phyloP scores from a whole-genome alignment of 1,140 invertebrate species.

The Eurosta solidaginis region DNA sequence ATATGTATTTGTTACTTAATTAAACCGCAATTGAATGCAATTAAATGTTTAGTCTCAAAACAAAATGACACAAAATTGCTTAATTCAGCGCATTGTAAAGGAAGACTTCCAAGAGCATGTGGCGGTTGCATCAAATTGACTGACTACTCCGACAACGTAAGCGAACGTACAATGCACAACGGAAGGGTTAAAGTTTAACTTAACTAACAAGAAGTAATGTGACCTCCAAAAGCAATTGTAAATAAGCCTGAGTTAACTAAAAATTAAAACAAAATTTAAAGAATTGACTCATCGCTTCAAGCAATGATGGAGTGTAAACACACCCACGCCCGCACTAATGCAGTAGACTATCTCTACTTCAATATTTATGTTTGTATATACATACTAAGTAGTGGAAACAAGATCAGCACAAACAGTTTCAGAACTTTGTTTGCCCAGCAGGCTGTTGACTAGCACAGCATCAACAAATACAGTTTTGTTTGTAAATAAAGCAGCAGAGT shows the following conservation, averaged over 20 bases:
- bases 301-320: neutral
- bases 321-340: neutral
- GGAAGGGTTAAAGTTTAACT: neutral
- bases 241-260: neutral
- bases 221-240: neutral
- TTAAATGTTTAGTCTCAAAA: neutral
- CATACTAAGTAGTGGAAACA: no score
- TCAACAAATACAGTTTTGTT: neutral
- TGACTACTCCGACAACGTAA: neutral
- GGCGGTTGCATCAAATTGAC: neutral
- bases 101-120: neutral
- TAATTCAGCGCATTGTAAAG: no score
- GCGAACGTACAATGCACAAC: neutral
- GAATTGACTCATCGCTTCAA: neutral
- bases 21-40: neutral
- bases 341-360: neutral
- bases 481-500: no score
- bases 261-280: neutral
- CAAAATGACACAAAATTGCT: neutral
- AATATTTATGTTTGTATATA: no score
- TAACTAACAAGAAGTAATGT: neutral
- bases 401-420: neutral
- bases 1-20: neutral
- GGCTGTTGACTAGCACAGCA: neutral
- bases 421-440: neutral